Evolutionary conservation across 2,888 invertebrate species (phyloP).

Genomic region (Tryphoninae sp.): DNA sequence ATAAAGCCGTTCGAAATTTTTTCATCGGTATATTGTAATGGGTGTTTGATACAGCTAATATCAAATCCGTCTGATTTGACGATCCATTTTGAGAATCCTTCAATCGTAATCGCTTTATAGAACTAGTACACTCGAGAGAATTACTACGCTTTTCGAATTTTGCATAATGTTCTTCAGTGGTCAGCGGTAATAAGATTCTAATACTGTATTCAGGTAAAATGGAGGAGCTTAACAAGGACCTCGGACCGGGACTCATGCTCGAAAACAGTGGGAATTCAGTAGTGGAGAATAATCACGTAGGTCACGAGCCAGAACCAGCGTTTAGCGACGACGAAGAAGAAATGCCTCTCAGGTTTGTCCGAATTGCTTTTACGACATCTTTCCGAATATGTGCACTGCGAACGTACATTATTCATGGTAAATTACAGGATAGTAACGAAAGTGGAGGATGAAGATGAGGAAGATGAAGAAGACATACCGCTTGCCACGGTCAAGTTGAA

Average conservation of each 20-base stretch:
- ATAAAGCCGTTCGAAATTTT: background rate
- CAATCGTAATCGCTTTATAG: too few relatives aligned
- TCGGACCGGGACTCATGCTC: constrained; percentile 73
- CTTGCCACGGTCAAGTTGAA: constrained; percentile 89
- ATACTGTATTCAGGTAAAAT: constrained; percentile 80
- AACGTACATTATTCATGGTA: background rate
- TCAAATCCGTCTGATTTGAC: too few relatives aligned
- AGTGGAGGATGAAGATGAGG: constrained; percentile 83
- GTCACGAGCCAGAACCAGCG: constrained; percentile 86
- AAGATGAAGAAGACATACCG: constrained; percentile 89
- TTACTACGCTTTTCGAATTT: constrained; percentile 76
- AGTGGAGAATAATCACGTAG: constrained; percentile 82
- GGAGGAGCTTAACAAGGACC: constrained; percentile 79
- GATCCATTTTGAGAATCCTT: too few relatives aligned
- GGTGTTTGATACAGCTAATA: too few relatives aligned
- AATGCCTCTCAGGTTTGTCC: constrained; percentile 76
- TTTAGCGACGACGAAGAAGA: constrained; percentile 95
- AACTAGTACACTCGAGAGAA: constrained; percentile 66
- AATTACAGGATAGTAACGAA: constrained; percentile 75
- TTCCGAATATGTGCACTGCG: too few relatives aligned
- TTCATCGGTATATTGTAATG: too few relatives aligned
- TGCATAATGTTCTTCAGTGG: constrained; percentile 71
- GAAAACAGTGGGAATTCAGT: constrained; percentile 72
- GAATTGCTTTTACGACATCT: background rate
- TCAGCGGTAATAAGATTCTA: constrained; percentile 78